phyloP scores from a whole-genome alignment of 2,888 invertebrate genomes.

The Globia sparganii region DNA sequence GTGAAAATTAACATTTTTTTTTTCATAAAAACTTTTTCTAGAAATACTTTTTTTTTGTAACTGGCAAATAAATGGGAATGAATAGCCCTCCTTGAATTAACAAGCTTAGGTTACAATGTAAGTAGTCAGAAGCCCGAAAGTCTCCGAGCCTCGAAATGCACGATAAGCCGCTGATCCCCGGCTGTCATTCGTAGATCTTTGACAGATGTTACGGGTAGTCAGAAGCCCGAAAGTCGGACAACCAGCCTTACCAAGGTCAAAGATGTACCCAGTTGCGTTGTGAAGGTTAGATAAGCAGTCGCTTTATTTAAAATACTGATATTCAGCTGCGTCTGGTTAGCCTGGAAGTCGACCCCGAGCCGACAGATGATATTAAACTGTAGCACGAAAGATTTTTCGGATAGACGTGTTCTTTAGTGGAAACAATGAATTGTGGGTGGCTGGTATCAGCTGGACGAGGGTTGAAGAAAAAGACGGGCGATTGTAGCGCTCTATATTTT shows the following conservation, averaged over 20 bases:
- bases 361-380: too few species aligned
- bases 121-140: background rate
- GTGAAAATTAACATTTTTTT: slow-evolving; percentile 49
- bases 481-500: background rate
- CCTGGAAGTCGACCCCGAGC: background rate
- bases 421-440: background rate
- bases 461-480: background rate
- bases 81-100: background rate
- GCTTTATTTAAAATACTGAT: background rate
- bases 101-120: background rate
- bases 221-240: background rate
- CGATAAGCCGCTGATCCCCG: background rate
- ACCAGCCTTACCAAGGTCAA: too few species aligned
- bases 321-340: background rate
- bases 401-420: background rate
- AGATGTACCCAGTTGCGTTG: too few species aligned
- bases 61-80: background rate
- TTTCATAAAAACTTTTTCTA: slow-evolving; percentile 9
- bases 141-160: background rate
- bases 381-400: background rate
- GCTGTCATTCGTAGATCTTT: background rate
- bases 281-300: background rate
- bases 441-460: background rate
- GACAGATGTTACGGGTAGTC: background rate
- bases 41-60: slow-evolving; percentile 35